Evolutionary conservation across 2,113 vertebrate genomes (phyloP), one percentile per base, ranked within the genome.

Genomic region (Argyrosomus japonicus): DNA sequence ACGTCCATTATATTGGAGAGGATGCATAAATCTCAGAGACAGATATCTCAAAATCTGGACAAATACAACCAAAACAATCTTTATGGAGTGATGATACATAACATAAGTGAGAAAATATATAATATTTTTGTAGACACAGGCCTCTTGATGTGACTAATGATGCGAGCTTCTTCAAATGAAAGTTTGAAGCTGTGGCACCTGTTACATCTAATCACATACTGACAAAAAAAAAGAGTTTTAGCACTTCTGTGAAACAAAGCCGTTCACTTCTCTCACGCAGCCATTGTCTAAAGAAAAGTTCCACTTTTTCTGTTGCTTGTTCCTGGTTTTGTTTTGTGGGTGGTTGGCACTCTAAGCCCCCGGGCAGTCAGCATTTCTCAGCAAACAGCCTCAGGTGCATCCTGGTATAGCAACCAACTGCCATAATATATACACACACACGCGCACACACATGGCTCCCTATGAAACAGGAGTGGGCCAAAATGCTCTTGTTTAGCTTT

Each of bases 351-450:
- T 54, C 57, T 79, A 43, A 65, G 63, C 78, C 79, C 17, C 64
- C n/a, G 13, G 83, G 81, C 51, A 78, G 72, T 68, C 36, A 50
- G 61, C 29, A 43, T 43, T 81, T 81, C 70, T 87, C 75, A 61
- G 86, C 87, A 88, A 92, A 91, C 77, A 90, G 91, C 91, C 88
- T 82, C 53, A 70, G 89, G 85, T 36, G 76, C 77, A 87, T 90
- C 81, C 91, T 86, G 81, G 76, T 85, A 51, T 43, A 48, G 36
- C 70, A 56, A 63, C 85, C 76, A 92, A 93, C 91, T 82, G 91
- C 69, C 91, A 90, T 17, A 58, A 36, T 23, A 50, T 53, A 71
- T 56, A 12, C 75, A 15, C 78, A 25, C 69, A 21, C 69, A 54
- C 60, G 36, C 75, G 47, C 48, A 23, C 63, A 36, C 71, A 69